These are phyloP conservation scores for Pitangus sulphuratus DNA, from an alignment of 2,797 vertebrate species.

Conservation along the genomic window DNA sequence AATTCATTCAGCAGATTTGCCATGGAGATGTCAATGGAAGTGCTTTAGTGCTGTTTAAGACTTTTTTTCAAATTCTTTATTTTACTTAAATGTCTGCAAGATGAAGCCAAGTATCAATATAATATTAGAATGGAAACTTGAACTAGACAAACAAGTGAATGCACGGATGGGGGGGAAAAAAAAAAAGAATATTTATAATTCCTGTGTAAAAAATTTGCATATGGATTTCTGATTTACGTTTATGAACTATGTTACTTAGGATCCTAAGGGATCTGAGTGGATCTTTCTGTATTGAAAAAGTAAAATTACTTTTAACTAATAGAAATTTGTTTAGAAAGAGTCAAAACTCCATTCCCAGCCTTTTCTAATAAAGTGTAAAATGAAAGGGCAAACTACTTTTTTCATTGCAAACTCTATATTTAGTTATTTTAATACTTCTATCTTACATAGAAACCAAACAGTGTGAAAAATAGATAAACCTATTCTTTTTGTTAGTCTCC, in stretches of 20 bases:
- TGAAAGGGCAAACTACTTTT: neutral
- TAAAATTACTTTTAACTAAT: neutral
- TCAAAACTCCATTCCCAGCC: neutral
- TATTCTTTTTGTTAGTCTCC: neutral
- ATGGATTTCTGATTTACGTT: neutral
- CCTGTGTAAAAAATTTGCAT: neutral
- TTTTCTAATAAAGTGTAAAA: neutral
- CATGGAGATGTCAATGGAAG: neutral
- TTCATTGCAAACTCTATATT: neutral
- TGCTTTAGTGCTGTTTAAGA: neutral
- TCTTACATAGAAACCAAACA: neutral
- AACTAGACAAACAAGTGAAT: neutral
- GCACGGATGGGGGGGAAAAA: neutral
- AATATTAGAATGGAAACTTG: neutral
- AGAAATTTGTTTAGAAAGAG: neutral
- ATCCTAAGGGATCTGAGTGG: neutral
- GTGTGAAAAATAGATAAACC: neutral
- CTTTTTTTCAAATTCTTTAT: neutral
- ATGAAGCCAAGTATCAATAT: neutral
- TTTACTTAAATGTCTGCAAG: neutral
- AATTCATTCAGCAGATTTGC: neutral
- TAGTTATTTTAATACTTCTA: neutral
- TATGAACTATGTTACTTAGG: neutral
- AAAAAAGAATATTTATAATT: neutral
- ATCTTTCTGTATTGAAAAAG: neutral